These are phyloP conservation scores for Pogona vitticeps DNA, from an alignment of 2,113 vertebrate species.

Conservation along the genomic window DNA sequence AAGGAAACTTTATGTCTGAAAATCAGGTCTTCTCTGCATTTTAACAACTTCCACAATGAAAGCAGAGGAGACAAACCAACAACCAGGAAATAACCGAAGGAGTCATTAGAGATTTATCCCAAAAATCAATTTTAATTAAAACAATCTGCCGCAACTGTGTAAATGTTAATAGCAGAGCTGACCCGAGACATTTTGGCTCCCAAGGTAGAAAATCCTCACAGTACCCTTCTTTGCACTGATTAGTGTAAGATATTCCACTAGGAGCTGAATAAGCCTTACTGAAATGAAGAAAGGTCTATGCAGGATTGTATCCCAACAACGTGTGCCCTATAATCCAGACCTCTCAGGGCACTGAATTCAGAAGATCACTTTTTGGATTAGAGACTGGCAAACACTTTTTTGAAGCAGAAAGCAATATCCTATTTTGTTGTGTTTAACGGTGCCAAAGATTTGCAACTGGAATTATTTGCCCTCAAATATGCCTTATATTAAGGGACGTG, in stretches of 20 bases:
- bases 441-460: background rate
- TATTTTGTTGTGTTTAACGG: background rate
- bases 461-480: background rate
- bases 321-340: background rate
- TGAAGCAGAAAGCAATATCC: no score
- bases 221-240: background rate
- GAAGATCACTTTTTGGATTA: no score
- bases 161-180: background rate
- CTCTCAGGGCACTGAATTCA: no score
- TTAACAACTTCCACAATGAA: conserved; percentile 45
- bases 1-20: conserved; percentile 14
- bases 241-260: background rate
- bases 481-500: no score
- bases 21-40: background rate
- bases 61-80: conserved; percentile 47
- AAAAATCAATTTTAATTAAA: conserved; percentile 80
- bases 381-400: no score
- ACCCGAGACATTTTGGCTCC: background rate
- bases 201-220: background rate
- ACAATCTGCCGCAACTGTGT: conserved; percentile 25
- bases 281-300: background rate
- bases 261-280: background rate
- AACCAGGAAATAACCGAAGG: conserved; percentile 60
- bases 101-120: conserved; percentile 64
- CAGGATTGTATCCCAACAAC: background rate